Percentiles rank a stretch among this genome's conserved stretches.
Evolutionary conservation across 2,888 invertebrate species (phyloP).

Genomic region (Galerucella pusilla): DNA sequence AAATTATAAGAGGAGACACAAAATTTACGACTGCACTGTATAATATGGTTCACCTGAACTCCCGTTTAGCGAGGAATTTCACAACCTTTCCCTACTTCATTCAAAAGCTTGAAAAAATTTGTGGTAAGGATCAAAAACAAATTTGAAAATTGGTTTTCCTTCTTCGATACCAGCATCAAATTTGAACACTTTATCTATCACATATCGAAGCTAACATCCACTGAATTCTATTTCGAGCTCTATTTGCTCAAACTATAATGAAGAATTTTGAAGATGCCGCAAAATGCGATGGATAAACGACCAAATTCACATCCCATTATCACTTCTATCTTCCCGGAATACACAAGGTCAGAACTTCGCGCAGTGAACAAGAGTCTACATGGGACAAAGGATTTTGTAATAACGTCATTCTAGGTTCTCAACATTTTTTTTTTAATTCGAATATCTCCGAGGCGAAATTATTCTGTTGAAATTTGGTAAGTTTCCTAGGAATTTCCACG

Average conservation of each 20-base stretch:
- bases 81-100: no score
- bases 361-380: neutral
- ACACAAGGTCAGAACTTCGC: neutral
- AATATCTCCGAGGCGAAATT: neutral
- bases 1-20: no score
- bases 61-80: no score
- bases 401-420: neutral
- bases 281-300: conserved; percentile 1
- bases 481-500: no score
- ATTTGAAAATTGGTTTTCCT: no score
- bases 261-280: conserved; percentile 2
- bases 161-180: no score
- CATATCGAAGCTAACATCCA: neutral
- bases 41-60: no score
- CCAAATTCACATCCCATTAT: conserved; percentile 8
- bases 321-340: conserved; percentile 1
- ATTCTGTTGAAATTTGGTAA: neutral
- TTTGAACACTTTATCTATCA: neutral
- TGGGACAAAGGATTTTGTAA: neutral
- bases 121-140: no score
- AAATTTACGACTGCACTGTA: no score
- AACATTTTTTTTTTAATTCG: neutral
- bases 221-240: neutral
- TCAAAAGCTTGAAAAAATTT: no score
- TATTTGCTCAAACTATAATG: neutral